Percentiles rank a stretch among this genome's conserved stretches.
phyloP scores from a whole-genome alignment of 2,888 invertebrate genomes.

The Invenusta paracnida region DNA sequence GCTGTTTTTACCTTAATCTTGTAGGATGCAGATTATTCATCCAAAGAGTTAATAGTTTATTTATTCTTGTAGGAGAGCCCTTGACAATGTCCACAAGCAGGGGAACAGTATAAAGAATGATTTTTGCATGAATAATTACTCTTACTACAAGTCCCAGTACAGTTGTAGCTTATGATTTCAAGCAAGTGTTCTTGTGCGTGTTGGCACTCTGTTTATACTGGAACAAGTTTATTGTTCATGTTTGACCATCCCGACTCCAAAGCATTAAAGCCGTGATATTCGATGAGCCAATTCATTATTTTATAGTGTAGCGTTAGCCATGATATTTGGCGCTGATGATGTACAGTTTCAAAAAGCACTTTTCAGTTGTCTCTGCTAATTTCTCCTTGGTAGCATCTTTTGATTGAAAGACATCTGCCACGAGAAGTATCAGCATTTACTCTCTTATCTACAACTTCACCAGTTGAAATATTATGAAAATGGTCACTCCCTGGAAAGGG shows the following conservation, averaged over 20 bases:
- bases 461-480: background rate
- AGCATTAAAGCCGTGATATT: background rate
- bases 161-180: slow-evolving; percentile 47
- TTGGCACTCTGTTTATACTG: slow-evolving; percentile 41
- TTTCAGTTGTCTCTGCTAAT: background rate
- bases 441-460: background rate
- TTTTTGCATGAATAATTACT: slow-evolving; percentile 46
- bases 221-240: slow-evolving; percentile 38
- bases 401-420: slow-evolving; percentile 10
- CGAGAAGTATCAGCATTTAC: background rate
- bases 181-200: slow-evolving; percentile 47
- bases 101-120: slow-evolving; percentile 39
- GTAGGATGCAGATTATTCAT: background rate
- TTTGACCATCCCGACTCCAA: slow-evolving; percentile 46
- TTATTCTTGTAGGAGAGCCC: slow-evolving; percentile 42
- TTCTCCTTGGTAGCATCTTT: slow-evolving; percentile 19
- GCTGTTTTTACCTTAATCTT: background rate
- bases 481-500: background rate
- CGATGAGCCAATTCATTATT: slow-evolving; percentile 46
- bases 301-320: slow-evolving; percentile 46
- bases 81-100: slow-evolving; percentile 39
- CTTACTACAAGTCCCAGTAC: slow-evolving; percentile 45
- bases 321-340: slow-evolving; percentile 47
- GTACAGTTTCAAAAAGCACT: slow-evolving; percentile 35
- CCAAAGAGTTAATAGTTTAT: background rate